Base-by-base conservation (phyloP, 2,888 invertebrate species). In the Hyposoter didymator region DNA sequence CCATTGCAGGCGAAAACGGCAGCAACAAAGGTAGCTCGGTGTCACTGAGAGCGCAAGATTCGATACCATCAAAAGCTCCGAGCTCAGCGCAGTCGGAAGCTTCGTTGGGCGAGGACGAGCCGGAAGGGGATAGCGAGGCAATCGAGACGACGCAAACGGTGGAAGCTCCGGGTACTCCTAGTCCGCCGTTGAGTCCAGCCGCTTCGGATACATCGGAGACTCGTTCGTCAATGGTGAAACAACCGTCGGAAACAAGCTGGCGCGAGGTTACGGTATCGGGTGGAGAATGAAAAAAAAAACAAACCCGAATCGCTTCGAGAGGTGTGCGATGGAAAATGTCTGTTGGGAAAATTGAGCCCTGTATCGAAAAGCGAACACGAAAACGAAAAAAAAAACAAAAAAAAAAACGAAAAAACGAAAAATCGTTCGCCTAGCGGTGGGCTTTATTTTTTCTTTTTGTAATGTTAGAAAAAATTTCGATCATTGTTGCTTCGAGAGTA, bases 241-340 rank as follows among this genome's bases (percentile, higher is more conserved):
- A 92, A 79, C 91, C 93, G 64, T 94, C 94, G 87, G 94, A 94
- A 88, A 88, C 94, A 55, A 92, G 94, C 67, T 94, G 94, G 93
- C 93, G 95, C 78, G 95, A 95, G 91, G 95, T 95, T 64, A 94
- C 95, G 19, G 95, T 95, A 55, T 94, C 95, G 32, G 95, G 95
- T 32, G 95, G 95, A 19, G 95, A 95, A 91, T 95, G 94, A 94
- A 84, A 52, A 19, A 43, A 69, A 19, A 43, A 69, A 43, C 0
- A 0, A 49, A 72, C 32, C 19, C 5, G 14, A 22, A 22, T 45
- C 35, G 22, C n/a, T 39, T 45, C 59, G 47, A 43, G 39, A 73
- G n/a, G 62, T 62, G 67, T 73, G 76, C 76, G 67, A 62, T 69
- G 76, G 80, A 80, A 69, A 49, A 85, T 81, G 67, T 28, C 22